Evolutionary conservation across 2,113 vertebrate genomes (phyloP).

Genomic region (Tor tambroides): DNA sequence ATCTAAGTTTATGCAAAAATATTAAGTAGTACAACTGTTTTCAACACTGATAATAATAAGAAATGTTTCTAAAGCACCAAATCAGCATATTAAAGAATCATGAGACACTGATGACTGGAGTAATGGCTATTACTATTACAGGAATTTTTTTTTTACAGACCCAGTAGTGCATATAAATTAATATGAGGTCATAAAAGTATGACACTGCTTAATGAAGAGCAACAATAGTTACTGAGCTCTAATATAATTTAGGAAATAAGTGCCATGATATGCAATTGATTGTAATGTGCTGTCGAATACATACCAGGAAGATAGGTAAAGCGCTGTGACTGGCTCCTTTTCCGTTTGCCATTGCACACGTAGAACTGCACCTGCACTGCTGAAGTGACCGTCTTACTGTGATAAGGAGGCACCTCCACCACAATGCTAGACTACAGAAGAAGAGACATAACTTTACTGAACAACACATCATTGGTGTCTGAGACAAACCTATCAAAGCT

Average conservation of each 20-base stretch:
- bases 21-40: no score
- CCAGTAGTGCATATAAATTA: no score
- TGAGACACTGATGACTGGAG: no score
- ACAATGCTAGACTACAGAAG: conserved; percentile 85
- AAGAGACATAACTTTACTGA: background rate
- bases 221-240: background rate
- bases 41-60: no score
- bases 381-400: conserved; percentile 89
- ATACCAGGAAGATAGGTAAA: conserved; percentile 98
- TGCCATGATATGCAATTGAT: background rate
- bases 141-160: no score
- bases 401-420: conserved; percentile 95
- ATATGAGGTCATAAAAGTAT: background rate
- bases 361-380: conserved; percentile 97
- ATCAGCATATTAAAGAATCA: no score
- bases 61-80: no score
- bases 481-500: background rate
- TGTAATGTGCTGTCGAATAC: background rate
- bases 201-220: background rate
- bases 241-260: background rate
- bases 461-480: background rate
- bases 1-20: no score
- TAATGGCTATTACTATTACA: no score
- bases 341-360: conserved; percentile 97
- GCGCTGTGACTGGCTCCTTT: conserved; percentile 97